A percentile compares a stretch with the other conserved stretches of the same genome.
phyloP scores from a whole-genome alignment of 1,140 invertebrate genomes.

The Caenorhabditis latens region DNA sequence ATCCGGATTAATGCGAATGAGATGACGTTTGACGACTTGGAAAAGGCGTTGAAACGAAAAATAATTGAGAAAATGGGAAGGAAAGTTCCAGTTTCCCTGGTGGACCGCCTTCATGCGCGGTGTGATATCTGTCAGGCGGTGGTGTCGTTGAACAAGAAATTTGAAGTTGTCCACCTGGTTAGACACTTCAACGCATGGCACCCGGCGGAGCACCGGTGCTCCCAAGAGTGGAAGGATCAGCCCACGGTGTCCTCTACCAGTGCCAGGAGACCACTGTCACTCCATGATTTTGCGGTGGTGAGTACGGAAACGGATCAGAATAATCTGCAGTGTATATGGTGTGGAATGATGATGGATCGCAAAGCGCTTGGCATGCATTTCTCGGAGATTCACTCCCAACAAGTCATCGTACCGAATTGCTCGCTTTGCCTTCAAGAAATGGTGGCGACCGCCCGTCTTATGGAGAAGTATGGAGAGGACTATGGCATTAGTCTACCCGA shows the following conservation, averaged over 20 bases:
- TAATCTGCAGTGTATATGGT: conserved; percentile 78
- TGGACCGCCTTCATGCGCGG: conserved; percentile 76
- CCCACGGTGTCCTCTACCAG: neutral
- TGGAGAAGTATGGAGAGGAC: conserved; percentile 76
- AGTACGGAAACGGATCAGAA: conserved; percentile 70
- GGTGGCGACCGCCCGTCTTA: conserved; percentile 74
- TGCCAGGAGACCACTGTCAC: neutral
- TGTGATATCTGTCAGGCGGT: conserved; percentile 75
- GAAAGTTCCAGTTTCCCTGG: conserved; percentile 74
- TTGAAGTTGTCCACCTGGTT: conserved; percentile 77
- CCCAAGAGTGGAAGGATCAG: conserved; percentile 71
- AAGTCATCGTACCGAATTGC: conserved; percentile 77
- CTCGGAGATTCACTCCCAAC: conserved; percentile 76
- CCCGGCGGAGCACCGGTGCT: conserved; percentile 74
- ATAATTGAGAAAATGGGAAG: conserved; percentile 78
- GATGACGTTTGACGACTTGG: conserved; percentile 72
- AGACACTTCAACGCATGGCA: conserved; percentile 77
- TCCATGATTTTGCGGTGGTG: conserved; percentile 76
- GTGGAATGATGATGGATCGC: conserved; percentile 76
- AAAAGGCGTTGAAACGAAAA: conserved; percentile 72
- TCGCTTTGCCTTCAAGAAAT: conserved; percentile 75
- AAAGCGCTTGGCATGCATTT: conserved; percentile 74
- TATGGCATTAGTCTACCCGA: conserved; percentile 75
- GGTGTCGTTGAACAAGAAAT: conserved; percentile 77
- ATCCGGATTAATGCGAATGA: conserved; percentile 75